phyloP scores from a whole-genome alignment of 92 coral and sea anemone species.

The Epizoanthus illoricatus region DNA sequence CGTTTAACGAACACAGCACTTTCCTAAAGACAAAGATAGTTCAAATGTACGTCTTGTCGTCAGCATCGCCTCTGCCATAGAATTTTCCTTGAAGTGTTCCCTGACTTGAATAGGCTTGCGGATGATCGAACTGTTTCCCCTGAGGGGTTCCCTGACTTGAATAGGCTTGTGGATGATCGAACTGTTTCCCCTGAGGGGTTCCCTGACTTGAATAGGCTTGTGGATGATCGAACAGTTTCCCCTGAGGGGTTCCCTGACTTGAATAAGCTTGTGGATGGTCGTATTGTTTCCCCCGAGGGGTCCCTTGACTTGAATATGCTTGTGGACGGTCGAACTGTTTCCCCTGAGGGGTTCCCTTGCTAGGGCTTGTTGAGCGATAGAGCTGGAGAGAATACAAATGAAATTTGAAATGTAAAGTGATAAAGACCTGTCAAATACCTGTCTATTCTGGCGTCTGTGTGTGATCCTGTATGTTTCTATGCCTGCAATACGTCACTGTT shows the following conservation, averaged over 20 bases:
- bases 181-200: no score
- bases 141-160: neutral
- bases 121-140: slow-evolving; percentile 2
- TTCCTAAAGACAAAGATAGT: neutral
- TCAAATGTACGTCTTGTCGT: slow-evolving; percentile 7
- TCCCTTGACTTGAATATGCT: no score
- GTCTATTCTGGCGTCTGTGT: neutral
- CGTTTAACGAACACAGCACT: no score
- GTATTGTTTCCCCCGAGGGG: no score
- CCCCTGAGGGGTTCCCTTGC: no score
- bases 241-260: no score
- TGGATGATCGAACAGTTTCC: no score
- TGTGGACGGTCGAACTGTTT: no score
- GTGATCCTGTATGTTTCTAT: neutral
- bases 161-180: no score
- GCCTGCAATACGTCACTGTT: no score
- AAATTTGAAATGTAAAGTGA: neutral
- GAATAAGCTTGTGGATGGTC: no score
- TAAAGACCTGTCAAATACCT: neutral
- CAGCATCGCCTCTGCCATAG: neutral
- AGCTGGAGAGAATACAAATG: neutral
- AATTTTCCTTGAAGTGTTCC: neutral
- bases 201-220: no score
- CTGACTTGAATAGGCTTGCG: neutral
- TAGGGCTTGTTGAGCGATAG: neutral